Conservation (phyloP, 2,888 invertebrate species). For the Barypeithes pellucidus region DNA sequence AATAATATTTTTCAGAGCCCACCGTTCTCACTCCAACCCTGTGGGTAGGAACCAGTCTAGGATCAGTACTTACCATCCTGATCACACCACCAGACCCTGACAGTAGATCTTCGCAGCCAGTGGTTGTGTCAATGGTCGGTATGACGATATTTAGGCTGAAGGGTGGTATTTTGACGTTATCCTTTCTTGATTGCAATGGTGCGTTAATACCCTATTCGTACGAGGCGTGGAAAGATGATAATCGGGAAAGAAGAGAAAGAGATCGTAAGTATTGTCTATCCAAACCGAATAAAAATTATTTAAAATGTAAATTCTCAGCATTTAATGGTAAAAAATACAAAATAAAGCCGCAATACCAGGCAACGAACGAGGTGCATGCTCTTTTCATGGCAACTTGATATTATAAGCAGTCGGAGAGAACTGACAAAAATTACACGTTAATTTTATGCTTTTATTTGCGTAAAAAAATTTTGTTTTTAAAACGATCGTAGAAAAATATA, state of each 20-base stretch:
- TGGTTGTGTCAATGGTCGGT: conserved; percentile 93
- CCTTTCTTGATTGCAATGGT: conserved; percentile 96
- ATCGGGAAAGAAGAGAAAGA: conserved; percentile 74
- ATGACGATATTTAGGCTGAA: conserved; percentile 97
- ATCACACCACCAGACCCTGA: conserved; percentile 88
- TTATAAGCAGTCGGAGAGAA: too few species aligned
- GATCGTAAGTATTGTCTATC: conserved; percentile 64
- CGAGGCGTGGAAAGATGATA: conserved; percentile 95
- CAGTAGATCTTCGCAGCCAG: conserved; percentile 87
- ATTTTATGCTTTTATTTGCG: too few species aligned
- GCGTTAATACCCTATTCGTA: conserved; percentile 91
- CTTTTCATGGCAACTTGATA: too few species aligned
- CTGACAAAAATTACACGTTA: too few species aligned
- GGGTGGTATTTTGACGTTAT: conserved; percentile 94
- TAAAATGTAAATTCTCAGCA: too few species aligned
- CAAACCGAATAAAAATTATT: too few species aligned
- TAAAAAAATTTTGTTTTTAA: too few species aligned
- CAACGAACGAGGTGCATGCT: too few species aligned
- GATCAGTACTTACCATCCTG: conserved; percentile 95
- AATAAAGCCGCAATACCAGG: too few species aligned
- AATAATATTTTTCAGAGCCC: conserved; percentile 78
- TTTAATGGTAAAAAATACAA: too few species aligned
- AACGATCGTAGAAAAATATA: too few species aligned
- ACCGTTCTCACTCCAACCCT: conserved; percentile 89
- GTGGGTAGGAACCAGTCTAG: conserved; percentile 98